phyloP scores from a whole-genome alignment of 2,888 invertebrate species.

The Mesorhabditis belari region DNA sequence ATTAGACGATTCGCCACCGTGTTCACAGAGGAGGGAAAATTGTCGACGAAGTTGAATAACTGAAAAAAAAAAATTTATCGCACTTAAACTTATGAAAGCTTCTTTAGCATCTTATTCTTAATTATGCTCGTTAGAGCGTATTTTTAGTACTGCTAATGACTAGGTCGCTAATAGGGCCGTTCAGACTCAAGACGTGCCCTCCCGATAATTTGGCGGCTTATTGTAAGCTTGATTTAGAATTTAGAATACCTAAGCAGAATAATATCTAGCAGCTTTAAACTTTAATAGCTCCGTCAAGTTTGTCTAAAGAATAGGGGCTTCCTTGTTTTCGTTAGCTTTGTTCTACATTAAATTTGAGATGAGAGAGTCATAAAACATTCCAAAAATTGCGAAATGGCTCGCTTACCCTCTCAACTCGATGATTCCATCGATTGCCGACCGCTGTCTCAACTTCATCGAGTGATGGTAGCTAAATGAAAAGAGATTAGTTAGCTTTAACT shows the following conservation, averaged over 20 bases:
- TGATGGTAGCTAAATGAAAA: slow-evolving; percentile 34
- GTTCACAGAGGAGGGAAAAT: slow-evolving; percentile 37
- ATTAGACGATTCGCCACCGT: slow-evolving; percentile 38
- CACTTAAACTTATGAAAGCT: too few relatives aligned
- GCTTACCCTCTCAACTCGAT: slow-evolving; percentile 33
- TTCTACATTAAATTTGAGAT: background rate
- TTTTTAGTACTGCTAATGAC: too few relatives aligned
- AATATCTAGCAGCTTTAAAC: background rate
- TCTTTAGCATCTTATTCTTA: too few relatives aligned
- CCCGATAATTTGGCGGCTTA: too few relatives aligned
- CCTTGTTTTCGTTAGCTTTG: background rate
- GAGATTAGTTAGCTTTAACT: background rate
- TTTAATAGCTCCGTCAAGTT: background rate
- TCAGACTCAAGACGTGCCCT: too few relatives aligned
- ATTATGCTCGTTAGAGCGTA: too few relatives aligned
- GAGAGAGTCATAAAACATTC: background rate
- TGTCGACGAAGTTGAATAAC: slow-evolving; percentile 35
- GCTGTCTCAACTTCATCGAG: slow-evolving; percentile 36
- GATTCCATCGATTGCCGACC: slow-evolving; percentile 42
- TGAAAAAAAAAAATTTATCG: slow-evolving; percentile 8
- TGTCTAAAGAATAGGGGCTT: background rate
- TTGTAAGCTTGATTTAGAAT: too few relatives aligned
- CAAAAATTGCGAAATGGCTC: background rate
- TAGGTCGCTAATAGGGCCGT: too few relatives aligned
- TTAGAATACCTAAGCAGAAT: too few relatives aligned